A percentile compares a stretch with the other conserved stretches of the same genome.
Conservation (phyloP, 2,113 vertebrate genomes). For the Cryptoleucopteryx plumbea region DNA sequence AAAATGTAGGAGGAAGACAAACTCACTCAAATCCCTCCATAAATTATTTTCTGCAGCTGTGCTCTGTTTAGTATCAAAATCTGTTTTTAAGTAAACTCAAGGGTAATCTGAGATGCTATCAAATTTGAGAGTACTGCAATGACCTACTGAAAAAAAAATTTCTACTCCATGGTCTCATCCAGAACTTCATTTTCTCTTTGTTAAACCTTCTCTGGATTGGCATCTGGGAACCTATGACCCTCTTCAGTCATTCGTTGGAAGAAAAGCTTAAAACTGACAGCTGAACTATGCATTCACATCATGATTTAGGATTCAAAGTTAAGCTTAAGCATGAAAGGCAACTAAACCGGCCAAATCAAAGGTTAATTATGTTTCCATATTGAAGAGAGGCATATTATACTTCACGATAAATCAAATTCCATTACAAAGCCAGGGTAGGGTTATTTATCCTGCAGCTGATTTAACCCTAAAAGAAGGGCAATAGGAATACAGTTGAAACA, state of each 20-base stretch:
- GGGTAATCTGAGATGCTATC: not conserved
- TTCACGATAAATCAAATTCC: not conserved
- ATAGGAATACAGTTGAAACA: not conserved
- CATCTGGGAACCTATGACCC: not conserved
- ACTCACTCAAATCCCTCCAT: not conserved
- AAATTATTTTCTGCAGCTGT: conserved; percentile 10
- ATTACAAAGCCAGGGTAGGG: not conserved
- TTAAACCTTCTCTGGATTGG: not conserved
- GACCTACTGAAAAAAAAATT: not conserved
- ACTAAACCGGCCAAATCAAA: not conserved
- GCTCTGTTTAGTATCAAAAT: not conserved
- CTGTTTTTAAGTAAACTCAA: not conserved
- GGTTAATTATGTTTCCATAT: not conserved
- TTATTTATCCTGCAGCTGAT: not conserved
- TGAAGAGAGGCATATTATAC: not conserved
- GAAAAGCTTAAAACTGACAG: not conserved
- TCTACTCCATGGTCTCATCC: not conserved
- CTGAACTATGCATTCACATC: not conserved
- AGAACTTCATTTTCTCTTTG: not conserved
- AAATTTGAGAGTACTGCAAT: not conserved
- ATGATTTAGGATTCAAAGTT: not conserved
- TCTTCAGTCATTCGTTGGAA: not conserved
- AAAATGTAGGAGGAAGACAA: conserved; percentile 10
- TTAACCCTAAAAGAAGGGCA: not conserved
- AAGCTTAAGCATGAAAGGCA: not conserved